Base-by-base conservation (phyloP, 2,888 invertebrate species). In the Apamea crenata region DNA sequence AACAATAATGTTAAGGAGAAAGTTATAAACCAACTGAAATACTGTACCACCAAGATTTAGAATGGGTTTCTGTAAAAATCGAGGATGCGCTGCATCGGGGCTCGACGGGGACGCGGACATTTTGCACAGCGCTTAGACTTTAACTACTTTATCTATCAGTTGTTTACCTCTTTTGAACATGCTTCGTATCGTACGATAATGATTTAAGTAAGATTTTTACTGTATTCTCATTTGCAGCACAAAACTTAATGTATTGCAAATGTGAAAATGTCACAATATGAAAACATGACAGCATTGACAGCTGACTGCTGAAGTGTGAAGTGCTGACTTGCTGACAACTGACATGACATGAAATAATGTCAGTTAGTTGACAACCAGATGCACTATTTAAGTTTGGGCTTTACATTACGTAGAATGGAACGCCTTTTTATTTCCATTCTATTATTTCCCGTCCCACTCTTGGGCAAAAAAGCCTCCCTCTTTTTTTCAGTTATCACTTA, bases 11-110 rank as follows among this genome's bases (percentile, higher is more conserved):
- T 44, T 36, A 75, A 18, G 65, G 21, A 66, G 53, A 44, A 63
- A 25, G n/a, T 56, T 68, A 79, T 47, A 69, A 86, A 67, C 66
- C 61, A 81, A 82, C 77, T 69, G 67, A 72, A 87, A 93, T 95
- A 96, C 95, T 92, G 90, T 95, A 96, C 96, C 96, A 87, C 92
- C 90, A 85, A 85, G 81, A 84, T 90, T 89, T 86, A 86, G 63
- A 70, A 89, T 83, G 18, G 93, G 92, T 91, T 93, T 94, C 85
- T 88, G 86, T 91, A 87, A 85, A 91, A 96, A 96, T 81, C 96
- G 94, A 61, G 95, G 95, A 88, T 96, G 96, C 8, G 93, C 95
- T 66, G 95, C 95, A 84, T 96, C 96, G 59, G 91, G 91, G n/a
- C 87, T 84, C 80, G 88, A 90, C 73, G 90, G 90, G 84, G 86